Evolutionary conservation across 2,888 invertebrate species (phyloP).

Genomic region (Artemia sinica): DNA sequence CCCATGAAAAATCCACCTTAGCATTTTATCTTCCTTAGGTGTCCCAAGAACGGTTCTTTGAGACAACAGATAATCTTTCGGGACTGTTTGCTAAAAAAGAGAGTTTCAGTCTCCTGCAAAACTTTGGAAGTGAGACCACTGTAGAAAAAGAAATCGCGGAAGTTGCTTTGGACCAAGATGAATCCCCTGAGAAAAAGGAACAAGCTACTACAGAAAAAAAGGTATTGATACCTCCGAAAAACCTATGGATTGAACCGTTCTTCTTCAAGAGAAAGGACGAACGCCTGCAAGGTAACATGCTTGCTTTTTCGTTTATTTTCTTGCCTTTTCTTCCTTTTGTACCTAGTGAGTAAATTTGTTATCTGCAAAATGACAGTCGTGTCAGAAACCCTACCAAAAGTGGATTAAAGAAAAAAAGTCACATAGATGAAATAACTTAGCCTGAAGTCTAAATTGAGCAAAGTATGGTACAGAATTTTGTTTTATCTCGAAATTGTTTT

Average conservation of each 20-base stretch:
- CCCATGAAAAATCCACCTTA: too few relatives aligned
- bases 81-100: background rate
- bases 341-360: too few relatives aligned
- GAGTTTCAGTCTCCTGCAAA: background rate
- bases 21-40: background rate
- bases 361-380: too few relatives aligned
- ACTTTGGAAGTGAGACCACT: background rate
- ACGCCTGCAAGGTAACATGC: background rate
- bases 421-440: too few relatives aligned
- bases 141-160: background rate
- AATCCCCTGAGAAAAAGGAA: background rate
- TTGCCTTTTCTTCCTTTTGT: too few relatives aligned
- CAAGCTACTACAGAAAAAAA: background rate
- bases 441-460: too few relatives aligned
- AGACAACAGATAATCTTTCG: background rate
- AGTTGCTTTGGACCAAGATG: background rate
- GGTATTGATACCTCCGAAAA: background rate
- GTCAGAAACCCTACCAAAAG: too few relatives aligned
- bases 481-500: too few relatives aligned
- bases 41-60: background rate
- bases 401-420: too few relatives aligned
- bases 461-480: too few relatives aligned
- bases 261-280: slow-evolving; percentile 1
- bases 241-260: background rate
- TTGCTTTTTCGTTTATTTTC: too few relatives aligned